phyloP scores from a whole-genome alignment of 1,140 invertebrate genomes.

The Cyphomyrmex costatus region DNA sequence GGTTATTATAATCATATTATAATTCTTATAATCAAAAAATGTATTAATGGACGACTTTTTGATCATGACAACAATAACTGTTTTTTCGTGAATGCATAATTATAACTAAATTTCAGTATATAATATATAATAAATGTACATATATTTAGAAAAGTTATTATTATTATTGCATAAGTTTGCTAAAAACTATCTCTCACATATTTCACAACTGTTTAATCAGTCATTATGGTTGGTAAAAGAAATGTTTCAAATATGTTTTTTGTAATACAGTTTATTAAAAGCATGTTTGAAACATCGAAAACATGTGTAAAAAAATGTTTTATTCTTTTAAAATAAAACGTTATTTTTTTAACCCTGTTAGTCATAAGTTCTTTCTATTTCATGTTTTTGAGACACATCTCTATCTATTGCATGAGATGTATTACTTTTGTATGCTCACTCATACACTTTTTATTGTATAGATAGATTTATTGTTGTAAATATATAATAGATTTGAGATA shows the following conservation, averaged over 20 bases:
- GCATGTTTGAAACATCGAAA: too few species aligned
- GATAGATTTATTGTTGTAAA: neutral
- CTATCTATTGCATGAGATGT: neutral
- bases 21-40: too few species aligned
- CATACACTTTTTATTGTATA: neutral
- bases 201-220: neutral
- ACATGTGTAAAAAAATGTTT: too few species aligned
- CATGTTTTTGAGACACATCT: neutral
- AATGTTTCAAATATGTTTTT: too few species aligned
- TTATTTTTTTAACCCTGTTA: too few species aligned
- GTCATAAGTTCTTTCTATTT: neutral
- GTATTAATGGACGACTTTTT: too few species aligned
- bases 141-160: neutral
- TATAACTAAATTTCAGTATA: too few species aligned
- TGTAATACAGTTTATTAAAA: neutral
- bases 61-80: too few species aligned
- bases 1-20: too few species aligned
- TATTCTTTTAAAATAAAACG: too few species aligned
- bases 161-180: neutral
- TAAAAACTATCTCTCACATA: neutral
- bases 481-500: neutral
- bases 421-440: neutral
- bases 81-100: too few species aligned
- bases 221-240: neutral
- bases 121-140: neutral